Percentiles rank a stretch among this genome's conserved stretches.
These are phyloP conservation scores for Polypedilum vanderplanki DNA, from an alignment of 1,140 invertebrate genomes.

Conservation along the genomic window DNA sequence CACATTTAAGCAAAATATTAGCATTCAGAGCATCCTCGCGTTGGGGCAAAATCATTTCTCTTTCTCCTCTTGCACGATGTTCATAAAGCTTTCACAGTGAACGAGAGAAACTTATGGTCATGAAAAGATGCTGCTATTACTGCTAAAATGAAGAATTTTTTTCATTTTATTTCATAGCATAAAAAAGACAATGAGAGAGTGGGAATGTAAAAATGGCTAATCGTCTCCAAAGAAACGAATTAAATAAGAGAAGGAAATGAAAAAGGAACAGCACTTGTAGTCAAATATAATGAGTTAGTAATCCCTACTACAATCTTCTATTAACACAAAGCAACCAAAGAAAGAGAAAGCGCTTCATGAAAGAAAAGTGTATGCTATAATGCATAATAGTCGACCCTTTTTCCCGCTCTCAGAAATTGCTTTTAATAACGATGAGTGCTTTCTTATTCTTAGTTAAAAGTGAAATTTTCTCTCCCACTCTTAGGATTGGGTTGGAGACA, in stretches of 20 bases:
- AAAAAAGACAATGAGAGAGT: not conserved
- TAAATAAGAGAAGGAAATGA: conserved; percentile 2
- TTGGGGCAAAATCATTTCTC: not conserved
- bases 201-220: not conserved
- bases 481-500: no score
- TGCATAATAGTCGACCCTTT: conserved; percentile 11
- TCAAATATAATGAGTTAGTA: conserved; percentile 22
- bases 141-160: not conserved
- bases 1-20: not conserved
- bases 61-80: not conserved
- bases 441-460: conserved; percentile 8
- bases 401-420: conserved; percentile 10
- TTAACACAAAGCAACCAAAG: conserved; percentile 21
- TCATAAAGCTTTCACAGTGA: not conserved
- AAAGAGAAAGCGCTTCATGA: not conserved
- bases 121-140: not conserved
- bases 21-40: not conserved
- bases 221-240: not conserved
- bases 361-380: not conserved
- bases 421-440: conserved; percentile 18
- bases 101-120: not conserved
- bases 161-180: not conserved
- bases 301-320: conserved; percentile 1
- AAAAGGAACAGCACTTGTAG: not conserved
- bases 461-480: not conserved